These are phyloP conservation scores for Parambassis ranga DNA, from an alignment of 2,797 vertebrate species.

Conservation along the genomic window DNA sequence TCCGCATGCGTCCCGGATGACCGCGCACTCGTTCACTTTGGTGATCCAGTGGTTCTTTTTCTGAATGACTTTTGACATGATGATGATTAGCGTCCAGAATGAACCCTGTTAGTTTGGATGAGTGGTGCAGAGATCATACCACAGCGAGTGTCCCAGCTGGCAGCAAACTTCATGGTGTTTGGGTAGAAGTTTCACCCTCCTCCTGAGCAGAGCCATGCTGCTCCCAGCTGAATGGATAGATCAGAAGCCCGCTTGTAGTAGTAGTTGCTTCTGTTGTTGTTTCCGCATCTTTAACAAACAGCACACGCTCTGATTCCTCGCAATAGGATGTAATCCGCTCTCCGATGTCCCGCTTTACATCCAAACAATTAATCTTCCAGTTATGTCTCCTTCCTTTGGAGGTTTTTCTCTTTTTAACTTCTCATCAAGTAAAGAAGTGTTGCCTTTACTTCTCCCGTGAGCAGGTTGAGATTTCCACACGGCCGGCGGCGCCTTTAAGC, in stretches of 20 bases:
- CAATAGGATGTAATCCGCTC: conserved; percentile 40
- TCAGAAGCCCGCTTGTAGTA: conserved; percentile 40
- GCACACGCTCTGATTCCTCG: conserved; percentile 39
- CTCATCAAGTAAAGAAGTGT: background rate
- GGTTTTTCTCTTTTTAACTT: conserved; percentile 21
- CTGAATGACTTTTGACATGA: conserved; percentile 89
- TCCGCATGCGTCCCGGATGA: conserved; percentile 77
- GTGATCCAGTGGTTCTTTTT: conserved; percentile 92
- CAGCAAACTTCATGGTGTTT: conserved; percentile 66
- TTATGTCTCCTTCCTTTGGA: background rate
- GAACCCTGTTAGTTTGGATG: conserved; percentile 60
- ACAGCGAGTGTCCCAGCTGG: conserved; percentile 32
- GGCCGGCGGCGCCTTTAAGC: conserved; percentile 82
- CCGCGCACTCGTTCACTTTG: conserved; percentile 83
- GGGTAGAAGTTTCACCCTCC: conserved; percentile 37
- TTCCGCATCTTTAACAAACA: conserved; percentile 59
- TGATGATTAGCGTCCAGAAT: conserved; percentile 55
- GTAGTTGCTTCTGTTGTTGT: conserved; percentile 40
- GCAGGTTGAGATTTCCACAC: conserved; percentile 20
- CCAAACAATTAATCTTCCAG: conserved; percentile 9
- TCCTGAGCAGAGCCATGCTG: conserved; percentile 48
- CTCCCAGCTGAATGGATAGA: background rate
- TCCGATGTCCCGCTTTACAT: conserved; percentile 27
- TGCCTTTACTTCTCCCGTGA: background rate
- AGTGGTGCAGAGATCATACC: conserved; percentile 43